These are phyloP conservation scores for Epinephelus lanceolatus DNA, from an alignment of 2,113 vertebrate genomes.

Conservation along the genomic window DNA sequence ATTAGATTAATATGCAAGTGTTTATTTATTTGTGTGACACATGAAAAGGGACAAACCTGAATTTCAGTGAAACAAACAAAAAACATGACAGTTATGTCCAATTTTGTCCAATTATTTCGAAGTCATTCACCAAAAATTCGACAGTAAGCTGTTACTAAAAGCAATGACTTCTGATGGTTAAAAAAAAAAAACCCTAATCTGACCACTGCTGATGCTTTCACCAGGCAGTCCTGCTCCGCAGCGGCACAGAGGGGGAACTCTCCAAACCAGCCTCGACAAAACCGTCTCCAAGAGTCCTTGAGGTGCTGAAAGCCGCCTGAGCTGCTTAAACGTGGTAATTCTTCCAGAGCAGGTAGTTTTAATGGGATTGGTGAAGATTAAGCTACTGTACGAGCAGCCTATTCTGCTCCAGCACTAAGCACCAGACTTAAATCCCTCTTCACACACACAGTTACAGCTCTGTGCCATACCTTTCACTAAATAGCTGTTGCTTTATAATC, in stretches of 20 bases:
- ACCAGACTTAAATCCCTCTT: constrained; percentile 71
- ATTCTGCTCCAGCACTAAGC: constrained; percentile 65
- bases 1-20: background rate
- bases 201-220: constrained; percentile 24
- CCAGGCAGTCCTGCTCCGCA: background rate
- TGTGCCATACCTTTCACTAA: constrained; percentile 69
- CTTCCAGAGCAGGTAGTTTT: constrained; percentile 75
- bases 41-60: background rate
- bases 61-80: background rate
- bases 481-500: constrained; percentile 70
- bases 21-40: background rate
- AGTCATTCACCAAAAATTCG: background rate
- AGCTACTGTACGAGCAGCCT: constrained; percentile 69
- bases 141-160: constrained; percentile 7
- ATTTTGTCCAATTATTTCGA: background rate
- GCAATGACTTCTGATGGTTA: background rate
- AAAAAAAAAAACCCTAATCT: background rate
- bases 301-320: constrained; percentile 66
- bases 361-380: constrained; percentile 84
- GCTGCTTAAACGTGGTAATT: constrained; percentile 75
- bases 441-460: constrained; percentile 57
- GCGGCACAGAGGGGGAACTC: constrained; percentile 34
- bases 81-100: background rate
- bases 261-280: constrained; percentile 63
- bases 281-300: constrained; percentile 57